Base-by-base conservation (phyloP, 1,140 invertebrate species). In the Maconellicoccus hirsutus region DNA sequence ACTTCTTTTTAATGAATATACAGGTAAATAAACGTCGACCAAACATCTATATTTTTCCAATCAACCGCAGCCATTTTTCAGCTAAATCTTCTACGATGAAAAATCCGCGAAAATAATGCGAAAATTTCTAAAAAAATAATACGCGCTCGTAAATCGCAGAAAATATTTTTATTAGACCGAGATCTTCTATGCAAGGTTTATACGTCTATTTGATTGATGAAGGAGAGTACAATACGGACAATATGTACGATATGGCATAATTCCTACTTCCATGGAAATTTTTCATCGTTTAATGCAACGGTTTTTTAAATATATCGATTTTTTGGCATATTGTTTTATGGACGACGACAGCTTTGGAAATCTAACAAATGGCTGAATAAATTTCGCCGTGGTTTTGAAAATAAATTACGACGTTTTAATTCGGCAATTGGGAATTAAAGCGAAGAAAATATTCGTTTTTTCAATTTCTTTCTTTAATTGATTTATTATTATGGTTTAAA, bases 131-230 rank as follows among this genome's bases (percentile, higher is more conserved):
- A 33, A 6, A 33, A 33, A 52, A 52, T 8, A 52, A 52, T 52
- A 16, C n/a, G 12, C 2, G 42, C 42, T 52, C 42, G n/a, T 52
- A 52, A 52, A 52, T 52, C n/a, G 42, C 42, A 16, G 42, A 16
- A 52, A 52, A 52, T 52, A 52, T 52, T 52, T 52, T 52, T 52
- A 52, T 52, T 52, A 52, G 42, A 52, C 42, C 42, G 42, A 52
- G n/a, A 52, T 16, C 42, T 52, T 16, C n/a, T 52, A 52, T 52
- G n/a, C 42, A 52, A 52, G 42, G 42, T 6, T 52, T 52, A 19
- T 52, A 52, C 42, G 42, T 52, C 42, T 8, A 52, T 16, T 52
- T 52, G 42, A 52, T 52, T 52, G 42, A 52, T 52, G 42, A 52
- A 52, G 42, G 42, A 14, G 42, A 52, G n/a, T n/a, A 52, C 42